Evolutionary conservation across 2,113 vertebrate species (phyloP).

Genomic region (Struthidea cinerea): DNA sequence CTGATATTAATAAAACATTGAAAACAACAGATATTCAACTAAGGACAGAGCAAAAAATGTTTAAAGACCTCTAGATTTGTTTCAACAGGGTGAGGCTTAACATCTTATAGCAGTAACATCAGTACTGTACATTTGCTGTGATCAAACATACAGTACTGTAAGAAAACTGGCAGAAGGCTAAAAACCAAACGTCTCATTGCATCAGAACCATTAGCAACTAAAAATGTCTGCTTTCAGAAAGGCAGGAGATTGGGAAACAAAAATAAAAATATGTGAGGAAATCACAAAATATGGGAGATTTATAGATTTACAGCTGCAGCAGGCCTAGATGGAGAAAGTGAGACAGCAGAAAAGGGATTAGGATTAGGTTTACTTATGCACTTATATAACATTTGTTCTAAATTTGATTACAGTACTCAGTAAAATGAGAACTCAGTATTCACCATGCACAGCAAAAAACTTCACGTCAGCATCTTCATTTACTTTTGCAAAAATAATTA

Average conservation of each 20-base stretch:
- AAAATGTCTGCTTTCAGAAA: not conserved
- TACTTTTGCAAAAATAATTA: constrained; percentile 24
- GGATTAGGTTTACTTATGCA: constrained; percentile 37
- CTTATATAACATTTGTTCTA: constrained; percentile 23
- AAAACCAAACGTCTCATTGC: not conserved
- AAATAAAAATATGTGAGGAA: not conserved
- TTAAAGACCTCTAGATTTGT: not conserved
- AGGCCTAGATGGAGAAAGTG: constrained; percentile 28
- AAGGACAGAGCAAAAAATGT: not conserved
- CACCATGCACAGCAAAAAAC: not conserved
- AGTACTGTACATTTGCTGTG: not conserved
- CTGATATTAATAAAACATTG: not conserved
- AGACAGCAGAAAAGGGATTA: constrained; percentile 48
- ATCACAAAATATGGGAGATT: constrained; percentile 41
- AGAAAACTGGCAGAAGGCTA: not conserved
- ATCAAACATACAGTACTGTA: not conserved
- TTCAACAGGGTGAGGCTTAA: not conserved
- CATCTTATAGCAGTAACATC: not conserved
- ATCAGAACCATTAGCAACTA: not conserved
- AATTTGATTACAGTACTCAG: constrained; percentile 50
- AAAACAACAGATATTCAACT: not conserved
- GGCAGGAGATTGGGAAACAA: not conserved
- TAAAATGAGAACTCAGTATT: constrained; percentile 29
- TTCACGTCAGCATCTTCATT: not conserved
- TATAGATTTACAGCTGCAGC: constrained; percentile 29